phyloP scores from a whole-genome alignment of 2,888 invertebrate species.

The Thereva nobilitata region DNA sequence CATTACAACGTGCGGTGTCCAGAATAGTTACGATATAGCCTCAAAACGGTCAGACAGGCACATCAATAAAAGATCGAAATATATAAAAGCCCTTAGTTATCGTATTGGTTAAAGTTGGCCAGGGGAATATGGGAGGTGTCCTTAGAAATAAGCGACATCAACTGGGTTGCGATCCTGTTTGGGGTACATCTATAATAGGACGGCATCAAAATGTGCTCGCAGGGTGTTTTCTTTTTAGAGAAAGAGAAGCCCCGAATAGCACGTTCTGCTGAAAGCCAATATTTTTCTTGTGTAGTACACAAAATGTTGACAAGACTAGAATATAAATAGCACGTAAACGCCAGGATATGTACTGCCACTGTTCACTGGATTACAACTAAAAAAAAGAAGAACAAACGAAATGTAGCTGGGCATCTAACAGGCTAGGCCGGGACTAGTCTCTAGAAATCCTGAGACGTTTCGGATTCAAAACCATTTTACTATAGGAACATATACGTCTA shows the following conservation, averaged over 20 bases:
- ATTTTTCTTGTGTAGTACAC: slow-evolving; percentile 33
- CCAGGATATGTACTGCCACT: slow-evolving; percentile 10
- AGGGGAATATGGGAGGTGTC: neutral
- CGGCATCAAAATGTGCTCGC: neutral
- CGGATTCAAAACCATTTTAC: neutral
- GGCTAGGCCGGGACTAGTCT: too few species aligned
- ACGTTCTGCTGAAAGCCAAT: slow-evolving; percentile 35
- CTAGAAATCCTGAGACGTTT: too few species aligned
- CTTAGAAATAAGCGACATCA: slow-evolving; percentile 13
- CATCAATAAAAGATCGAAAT: slow-evolving; percentile 32
- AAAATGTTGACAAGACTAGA: slow-evolving; percentile 28
- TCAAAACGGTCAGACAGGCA: slow-evolving; percentile 18
- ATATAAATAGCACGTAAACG: slow-evolving; percentile 33
- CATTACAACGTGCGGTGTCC: slow-evolving; percentile 22
- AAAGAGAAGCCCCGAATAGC: slow-evolving; percentile 13
- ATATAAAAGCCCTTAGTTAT: slow-evolving; percentile 11
- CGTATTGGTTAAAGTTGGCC: too few species aligned
- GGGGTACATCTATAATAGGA: neutral
- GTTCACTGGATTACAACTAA: slow-evolving; percentile 24
- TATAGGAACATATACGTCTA: neutral
- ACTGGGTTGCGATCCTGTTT: slow-evolving; percentile 10
- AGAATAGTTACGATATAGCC: slow-evolving; percentile 23
- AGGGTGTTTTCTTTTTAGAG: neutral
- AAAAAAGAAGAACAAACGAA: neutral
- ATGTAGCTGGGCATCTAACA: too few species aligned